Evolutionary conservation across 2,797 vertebrate genomes (phyloP), one percentile per base, ranked within the genome.

Genomic region (Pampus argenteus): DNA sequence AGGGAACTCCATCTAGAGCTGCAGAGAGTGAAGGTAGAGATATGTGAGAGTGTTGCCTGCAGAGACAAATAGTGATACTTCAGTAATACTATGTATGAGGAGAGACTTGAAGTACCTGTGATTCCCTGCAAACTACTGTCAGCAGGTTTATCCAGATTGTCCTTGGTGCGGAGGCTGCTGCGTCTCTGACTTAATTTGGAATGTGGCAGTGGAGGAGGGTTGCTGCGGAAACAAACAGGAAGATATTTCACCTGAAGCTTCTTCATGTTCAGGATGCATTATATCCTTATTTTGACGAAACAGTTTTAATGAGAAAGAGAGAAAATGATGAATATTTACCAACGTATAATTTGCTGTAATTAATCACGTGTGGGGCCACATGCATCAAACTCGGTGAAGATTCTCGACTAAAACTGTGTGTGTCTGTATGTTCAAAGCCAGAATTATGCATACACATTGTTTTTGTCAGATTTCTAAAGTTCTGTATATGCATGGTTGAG

Each of bases 1-100:
- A 95, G 17, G 95, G 95, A 78, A 95, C 93, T 55, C 94, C 95
- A 51, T 95, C 94, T 42, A 95, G 88, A 59, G 94, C 94, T 95
- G 77, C 42, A 64, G 60, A 71, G 47, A 67, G 44, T 13, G 42
- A 56, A 62, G 36, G 22, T 0, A 34, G 18, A 22, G 2, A 25
- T 0, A 56, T 23, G 17, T 66, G 15, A 69, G 31, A 28, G 54
- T 8, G 15, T 2, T 9, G 8, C 9, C 2, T 13, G 18, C 3
- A 17, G 26, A 49, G 51, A 59, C 36, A 59, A 10, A 18, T 0
- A 20, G 29, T 11, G 26, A 23, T 7, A n/a, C 0, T 6, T 48
- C 20, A 34, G 54, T 50, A 20, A 69, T 4, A 25, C 18, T 65
- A 2, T 44, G 20, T 49, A 14, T 20, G 29, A 44, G 14, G 9